A percentile compares a stretch with the other conserved stretches of the same genome.
Conservation (phyloP, 1,140 invertebrate genomes). For the Antheraea pernyi region DNA sequence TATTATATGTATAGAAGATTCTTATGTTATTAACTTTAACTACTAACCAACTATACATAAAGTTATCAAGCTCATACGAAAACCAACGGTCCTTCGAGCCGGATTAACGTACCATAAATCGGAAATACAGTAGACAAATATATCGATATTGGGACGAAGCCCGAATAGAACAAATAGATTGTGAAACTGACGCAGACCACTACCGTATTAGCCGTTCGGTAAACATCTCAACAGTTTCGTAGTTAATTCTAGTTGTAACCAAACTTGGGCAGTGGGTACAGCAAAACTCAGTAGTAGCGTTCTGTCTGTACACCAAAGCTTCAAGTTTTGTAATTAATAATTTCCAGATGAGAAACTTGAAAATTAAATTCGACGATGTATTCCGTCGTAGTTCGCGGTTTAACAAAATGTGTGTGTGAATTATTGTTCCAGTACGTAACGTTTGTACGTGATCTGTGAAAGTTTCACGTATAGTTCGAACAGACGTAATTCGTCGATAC, state of each 20-base stretch:
- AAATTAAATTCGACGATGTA: slow-evolving; percentile 23
- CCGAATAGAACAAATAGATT: neutral
- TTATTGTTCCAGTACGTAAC: slow-evolving; percentile 11
- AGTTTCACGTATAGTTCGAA: neutral
- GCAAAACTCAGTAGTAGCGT: slow-evolving; percentile 20
- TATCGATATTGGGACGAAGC: too few relatives aligned
- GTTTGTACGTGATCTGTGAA: neutral
- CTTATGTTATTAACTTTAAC: too few relatives aligned
- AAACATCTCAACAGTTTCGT: slow-evolving; percentile 3
- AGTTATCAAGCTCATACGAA: too few relatives aligned
- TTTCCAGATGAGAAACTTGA: slow-evolving; percentile 16
- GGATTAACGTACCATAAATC: too few relatives aligned
- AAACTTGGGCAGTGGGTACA: slow-evolving; percentile 22
- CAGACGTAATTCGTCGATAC: neutral
- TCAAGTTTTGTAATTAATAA: slow-evolving; percentile 30
- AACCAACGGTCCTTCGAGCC: too few relatives aligned
- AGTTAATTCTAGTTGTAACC: slow-evolving; percentile 21
- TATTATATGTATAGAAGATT: too few relatives aligned
- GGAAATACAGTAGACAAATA: too few relatives aligned
- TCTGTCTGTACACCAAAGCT: slow-evolving; percentile 13
- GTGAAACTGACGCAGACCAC: neutral
- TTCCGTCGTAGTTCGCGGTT: neutral
- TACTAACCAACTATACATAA: too few relatives aligned
- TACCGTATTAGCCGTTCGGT: neutral
- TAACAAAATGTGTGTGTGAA: slow-evolving; percentile 9